Conservation (phyloP, 2,797 vertebrate genomes). For the Tenualosa ilisha region DNA sequence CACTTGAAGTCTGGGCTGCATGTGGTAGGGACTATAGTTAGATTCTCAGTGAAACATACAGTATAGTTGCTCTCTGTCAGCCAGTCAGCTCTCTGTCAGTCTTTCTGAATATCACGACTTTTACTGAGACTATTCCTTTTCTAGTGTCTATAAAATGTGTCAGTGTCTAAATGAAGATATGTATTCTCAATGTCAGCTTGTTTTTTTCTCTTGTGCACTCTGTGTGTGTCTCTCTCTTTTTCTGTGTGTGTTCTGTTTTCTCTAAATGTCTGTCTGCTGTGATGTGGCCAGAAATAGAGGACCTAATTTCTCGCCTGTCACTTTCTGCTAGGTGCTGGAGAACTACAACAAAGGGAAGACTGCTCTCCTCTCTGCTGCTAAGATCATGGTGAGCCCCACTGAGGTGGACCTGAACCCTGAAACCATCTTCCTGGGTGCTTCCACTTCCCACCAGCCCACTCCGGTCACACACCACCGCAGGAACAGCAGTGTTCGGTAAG, state of each 20-base stretch:
- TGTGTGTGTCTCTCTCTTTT: background rate
- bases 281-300: background rate
- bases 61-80: background rate
- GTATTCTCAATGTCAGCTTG: background rate
- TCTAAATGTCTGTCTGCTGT: background rate
- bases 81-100: background rate
- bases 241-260: background rate
- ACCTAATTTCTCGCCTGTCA: background rate
- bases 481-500: slow-evolving; percentile 94
- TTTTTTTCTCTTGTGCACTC: background rate
- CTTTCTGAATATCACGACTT: background rate
- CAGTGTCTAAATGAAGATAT: background rate
- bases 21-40: background rate
- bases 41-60: background rate
- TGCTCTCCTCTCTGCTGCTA: slow-evolving; percentile 93
- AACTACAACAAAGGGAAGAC: slow-evolving; percentile 99
- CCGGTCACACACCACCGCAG: slow-evolving; percentile 80
- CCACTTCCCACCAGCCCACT: slow-evolving; percentile 77
- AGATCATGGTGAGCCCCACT: slow-evolving; percentile 99
- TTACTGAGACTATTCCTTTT: background rate
- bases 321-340: slow-evolving; percentile 85
- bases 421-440: slow-evolving; percentile 86
- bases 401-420: slow-evolving; percentile 97
- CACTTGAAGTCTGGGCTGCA: background rate
- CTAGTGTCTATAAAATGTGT: background rate